Conservation (phyloP, 2,888 invertebrate genomes). For the Mycogona germanica region DNA sequence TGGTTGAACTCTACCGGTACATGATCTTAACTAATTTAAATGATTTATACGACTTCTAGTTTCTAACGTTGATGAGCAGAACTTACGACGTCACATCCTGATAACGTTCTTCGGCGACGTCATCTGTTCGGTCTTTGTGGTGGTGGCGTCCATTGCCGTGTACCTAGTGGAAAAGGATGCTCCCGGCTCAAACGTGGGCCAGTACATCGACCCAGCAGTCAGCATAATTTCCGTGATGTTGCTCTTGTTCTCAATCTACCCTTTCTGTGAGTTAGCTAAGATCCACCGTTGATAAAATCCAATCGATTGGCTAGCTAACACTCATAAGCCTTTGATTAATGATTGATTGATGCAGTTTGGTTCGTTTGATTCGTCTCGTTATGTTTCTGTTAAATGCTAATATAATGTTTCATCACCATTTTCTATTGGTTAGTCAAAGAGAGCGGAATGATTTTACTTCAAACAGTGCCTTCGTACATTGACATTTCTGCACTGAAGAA, state of each 20-base stretch:
- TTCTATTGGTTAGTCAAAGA: slow-evolving; percentile 57
- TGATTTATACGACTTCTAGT: not conserved
- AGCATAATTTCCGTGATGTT: slow-evolving; percentile 59
- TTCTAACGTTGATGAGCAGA: not conserved
- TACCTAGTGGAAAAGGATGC: slow-evolving; percentile 41
- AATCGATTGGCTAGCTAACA: not conserved
- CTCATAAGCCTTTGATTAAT: not conserved
- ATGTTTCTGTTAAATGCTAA: too few relatives aligned
- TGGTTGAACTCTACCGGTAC: not conserved
- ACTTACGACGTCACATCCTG: slow-evolving; percentile 13
- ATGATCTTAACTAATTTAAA: not conserved
- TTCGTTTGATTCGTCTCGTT: not conserved
- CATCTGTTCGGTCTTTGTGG: slow-evolving; percentile 59
- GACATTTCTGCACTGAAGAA: slow-evolving; percentile 56
- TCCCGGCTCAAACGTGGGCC: slow-evolving; percentile 46
- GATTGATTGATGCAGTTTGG: not conserved
- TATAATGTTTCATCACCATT: too few relatives aligned
- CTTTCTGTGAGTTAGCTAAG: slow-evolving; percentile 52
- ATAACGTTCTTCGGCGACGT: slow-evolving; percentile 23
- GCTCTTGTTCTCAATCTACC: slow-evolving; percentile 60
- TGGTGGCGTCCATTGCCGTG: slow-evolving; percentile 49
- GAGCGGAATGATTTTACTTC: slow-evolving; percentile 73
- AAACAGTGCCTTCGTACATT: slow-evolving; percentile 83
- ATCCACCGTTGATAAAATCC: not conserved
- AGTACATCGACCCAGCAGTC: slow-evolving; percentile 49